phyloP scores from a whole-genome alignment of 2,797 vertebrate genomes.

The Chrosomus eos region DNA sequence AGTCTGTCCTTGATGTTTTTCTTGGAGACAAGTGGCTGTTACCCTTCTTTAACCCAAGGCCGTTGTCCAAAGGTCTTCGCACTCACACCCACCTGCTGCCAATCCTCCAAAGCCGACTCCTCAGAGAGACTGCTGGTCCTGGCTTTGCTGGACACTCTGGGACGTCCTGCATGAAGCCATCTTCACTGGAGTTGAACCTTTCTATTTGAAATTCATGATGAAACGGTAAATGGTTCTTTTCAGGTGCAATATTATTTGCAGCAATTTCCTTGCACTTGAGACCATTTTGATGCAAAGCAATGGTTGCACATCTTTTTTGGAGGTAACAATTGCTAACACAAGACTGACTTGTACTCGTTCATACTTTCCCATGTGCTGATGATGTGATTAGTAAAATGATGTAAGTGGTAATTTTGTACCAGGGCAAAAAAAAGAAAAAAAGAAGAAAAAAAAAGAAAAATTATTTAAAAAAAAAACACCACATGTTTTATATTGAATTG shows the following conservation, averaged over 20 bases:
- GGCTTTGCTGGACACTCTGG: neutral
- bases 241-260: neutral
- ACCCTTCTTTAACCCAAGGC: neutral
- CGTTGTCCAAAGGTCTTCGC: neutral
- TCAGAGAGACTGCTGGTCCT: neutral
- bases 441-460: too few relatives aligned
- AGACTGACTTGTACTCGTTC: neutral
- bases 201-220: neutral
- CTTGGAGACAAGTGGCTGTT: neutral
- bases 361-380: neutral
- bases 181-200: neutral
- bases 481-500: neutral
- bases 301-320: neutral
- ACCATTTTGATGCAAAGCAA: neutral
- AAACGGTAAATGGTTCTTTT: neutral
- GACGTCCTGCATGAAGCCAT: neutral
- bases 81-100: neutral
- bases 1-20: neutral
- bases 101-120: neutral
- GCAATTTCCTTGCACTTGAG: neutral
- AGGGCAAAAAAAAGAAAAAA: neutral
- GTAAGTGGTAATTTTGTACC: neutral
- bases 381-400: neutral
- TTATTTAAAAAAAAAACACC: too few relatives aligned
- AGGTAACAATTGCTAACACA: neutral